A percentile compares a stretch with the other conserved stretches of the same genome.
Evolutionary conservation across 2,797 vertebrate species (phyloP).

Genomic region (Thalassophryne amazonica): DNA sequence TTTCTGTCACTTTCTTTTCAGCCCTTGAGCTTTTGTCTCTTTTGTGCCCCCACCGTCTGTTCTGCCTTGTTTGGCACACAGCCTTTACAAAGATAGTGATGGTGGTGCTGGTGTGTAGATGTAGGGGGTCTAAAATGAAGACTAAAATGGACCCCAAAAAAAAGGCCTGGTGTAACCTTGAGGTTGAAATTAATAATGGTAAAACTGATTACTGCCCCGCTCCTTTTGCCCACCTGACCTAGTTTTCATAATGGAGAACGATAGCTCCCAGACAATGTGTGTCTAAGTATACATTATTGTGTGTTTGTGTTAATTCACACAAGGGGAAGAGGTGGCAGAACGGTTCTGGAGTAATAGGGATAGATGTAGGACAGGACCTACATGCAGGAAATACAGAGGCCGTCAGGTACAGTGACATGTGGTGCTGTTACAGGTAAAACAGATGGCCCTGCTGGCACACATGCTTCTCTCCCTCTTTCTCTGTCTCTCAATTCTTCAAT

Average conservation of each 20-base stretch:
- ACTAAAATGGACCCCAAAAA: conserved; percentile 78
- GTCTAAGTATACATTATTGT: conserved; percentile 36
- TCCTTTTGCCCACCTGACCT: conserved; percentile 72
- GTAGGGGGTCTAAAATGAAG: conserved; percentile 64
- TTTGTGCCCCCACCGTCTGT: conserved; percentile 63
- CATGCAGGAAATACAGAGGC: conserved; percentile 53
- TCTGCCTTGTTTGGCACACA: conserved; percentile 71
- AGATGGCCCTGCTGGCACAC: conserved; percentile 31
- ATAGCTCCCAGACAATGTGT: conserved; percentile 71
- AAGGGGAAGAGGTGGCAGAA: conserved; percentile 37
- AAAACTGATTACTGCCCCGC: conserved; percentile 83
- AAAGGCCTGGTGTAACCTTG: conserved; percentile 76
- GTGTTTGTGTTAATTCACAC: conserved; percentile 23
- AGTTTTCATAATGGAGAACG: conserved; percentile 79
- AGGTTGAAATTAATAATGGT: conserved; percentile 85
- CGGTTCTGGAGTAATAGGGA: conserved; percentile 34
- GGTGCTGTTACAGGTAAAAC: conserved; percentile 46
- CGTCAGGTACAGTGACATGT: conserved; percentile 24
- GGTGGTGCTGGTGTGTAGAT: conserved; percentile 41
- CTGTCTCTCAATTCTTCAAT: neutral
- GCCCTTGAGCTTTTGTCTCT: conserved; percentile 71
- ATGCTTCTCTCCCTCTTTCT: neutral
- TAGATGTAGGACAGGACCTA: conserved; percentile 68
- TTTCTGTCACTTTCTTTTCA: conserved; percentile 39
- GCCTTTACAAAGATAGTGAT: conserved; percentile 63